Evolutionary conservation across 2,113 vertebrate genomes (phyloP).

Genomic region (Zingel zingel): DNA sequence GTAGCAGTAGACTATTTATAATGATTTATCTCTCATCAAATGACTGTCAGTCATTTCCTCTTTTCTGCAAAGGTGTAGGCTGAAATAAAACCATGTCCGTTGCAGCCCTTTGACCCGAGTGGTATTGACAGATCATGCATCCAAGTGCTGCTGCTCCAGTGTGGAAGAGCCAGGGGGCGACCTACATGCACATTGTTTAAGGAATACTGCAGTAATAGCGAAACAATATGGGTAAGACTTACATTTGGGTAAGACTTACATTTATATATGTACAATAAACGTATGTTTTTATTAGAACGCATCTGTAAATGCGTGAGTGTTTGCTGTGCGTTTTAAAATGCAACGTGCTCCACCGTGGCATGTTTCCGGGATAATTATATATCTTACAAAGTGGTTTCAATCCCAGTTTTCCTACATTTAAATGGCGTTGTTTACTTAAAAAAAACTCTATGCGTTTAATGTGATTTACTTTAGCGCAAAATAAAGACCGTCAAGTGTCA

Average conservation of each 20-base stretch:
- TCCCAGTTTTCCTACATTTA: not conserved
- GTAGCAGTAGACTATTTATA: not conserved
- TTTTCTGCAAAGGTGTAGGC: not conserved
- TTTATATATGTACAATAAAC: not conserved
- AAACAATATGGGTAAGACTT: constrained; percentile 30
- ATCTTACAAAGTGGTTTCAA: not conserved
- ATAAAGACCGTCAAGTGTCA: not conserved
- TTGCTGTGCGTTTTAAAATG: not conserved
- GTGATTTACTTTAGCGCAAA: not conserved
- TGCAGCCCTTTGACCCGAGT: constrained; percentile 76
- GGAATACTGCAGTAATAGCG: not conserved
- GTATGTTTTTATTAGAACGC: not conserved
- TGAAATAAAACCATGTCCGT: constrained; percentile 64
- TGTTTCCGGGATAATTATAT: not conserved
- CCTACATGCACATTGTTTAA: not conserved
- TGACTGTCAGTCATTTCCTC: not conserved
- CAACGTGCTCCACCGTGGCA: not conserved
- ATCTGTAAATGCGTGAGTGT: not conserved
- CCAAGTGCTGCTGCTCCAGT: constrained; percentile 12
- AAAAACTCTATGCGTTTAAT: not conserved
- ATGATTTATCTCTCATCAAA: not conserved
- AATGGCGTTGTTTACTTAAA: not conserved
- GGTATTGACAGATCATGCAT: constrained; percentile 37
- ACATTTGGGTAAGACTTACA: constrained; percentile 23
- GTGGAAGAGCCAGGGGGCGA: not conserved